Evolutionary conservation across 1,140 invertebrate species (phyloP).

Genomic region (Sinonovacula constricta): DNA sequence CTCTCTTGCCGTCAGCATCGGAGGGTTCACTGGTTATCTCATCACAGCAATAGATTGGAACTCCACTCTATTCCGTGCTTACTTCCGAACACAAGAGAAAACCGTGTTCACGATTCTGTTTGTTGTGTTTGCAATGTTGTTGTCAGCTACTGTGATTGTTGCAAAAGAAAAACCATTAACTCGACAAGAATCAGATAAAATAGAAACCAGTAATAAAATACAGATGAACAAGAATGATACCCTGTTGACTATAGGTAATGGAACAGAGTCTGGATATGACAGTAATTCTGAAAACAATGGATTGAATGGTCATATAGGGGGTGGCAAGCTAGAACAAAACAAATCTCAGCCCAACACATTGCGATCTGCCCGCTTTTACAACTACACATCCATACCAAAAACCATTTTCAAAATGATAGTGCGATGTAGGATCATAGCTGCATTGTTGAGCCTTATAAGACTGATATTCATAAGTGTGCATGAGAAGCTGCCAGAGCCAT

Average conservation of each 20-base stretch:
- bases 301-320: constrained; percentile 46
- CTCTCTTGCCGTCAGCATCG: constrained; percentile 79
- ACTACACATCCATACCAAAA: not conserved
- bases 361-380: not conserved
- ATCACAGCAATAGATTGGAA: constrained; percentile 81
- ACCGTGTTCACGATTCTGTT: constrained; percentile 74
- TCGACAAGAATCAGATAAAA: not conserved
- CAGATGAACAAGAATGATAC: constrained; percentile 10
- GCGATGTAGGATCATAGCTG: constrained; percentile 7
- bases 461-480: constrained; percentile 46
- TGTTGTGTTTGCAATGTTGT: constrained; percentile 69
- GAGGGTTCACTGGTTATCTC: constrained; percentile 80
- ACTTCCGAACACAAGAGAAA: constrained; percentile 75
- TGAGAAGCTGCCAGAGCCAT: constrained; percentile 65
- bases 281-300: constrained; percentile 32
- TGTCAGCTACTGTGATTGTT: constrained; percentile 69
- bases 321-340: constrained; percentile 7
- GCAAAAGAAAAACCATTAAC: constrained; percentile 68
- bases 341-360: not conserved
- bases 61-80: constrained; percentile 64
- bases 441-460: constrained; percentile 40
- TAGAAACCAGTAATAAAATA: constrained; percentile 8
- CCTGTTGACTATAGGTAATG: constrained; percentile 18
- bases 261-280: constrained; percentile 68
- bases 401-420: constrained; percentile 4